Base-by-base conservation (phyloP, 2,113 vertebrate genomes). In the Gopherus flavomarginatus region DNA sequence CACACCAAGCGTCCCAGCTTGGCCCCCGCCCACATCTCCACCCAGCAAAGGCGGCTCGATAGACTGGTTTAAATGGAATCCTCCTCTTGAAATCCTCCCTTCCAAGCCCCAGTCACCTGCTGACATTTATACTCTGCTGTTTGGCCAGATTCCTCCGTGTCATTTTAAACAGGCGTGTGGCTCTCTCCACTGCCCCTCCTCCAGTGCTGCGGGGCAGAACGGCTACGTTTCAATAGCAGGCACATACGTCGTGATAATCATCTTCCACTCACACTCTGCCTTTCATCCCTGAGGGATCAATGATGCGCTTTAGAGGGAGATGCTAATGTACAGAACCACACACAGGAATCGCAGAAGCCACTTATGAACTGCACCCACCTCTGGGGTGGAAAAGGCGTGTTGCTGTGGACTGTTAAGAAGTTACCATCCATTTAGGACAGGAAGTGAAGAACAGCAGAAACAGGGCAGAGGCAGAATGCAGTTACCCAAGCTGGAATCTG, bases 21-120 rank as follows among this genome's bases (percentile, higher is more conserved):
- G 14, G n/a, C 35, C 9, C 16, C 21, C 4, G 5, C 19, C 35
- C 35, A 42, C 10, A 21, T 72, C 72, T 13, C 38, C 72, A 26
- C 72, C 19, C 24, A 77, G 42, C 38, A 24, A 38, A 42, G 42
- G 72, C 2, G 11, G 13, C 31, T 69, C 1, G 0, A 44, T 0
- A 4, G 50, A 11, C 2, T 78, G 35, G 12, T 0, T 1, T 0
- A 2, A 57, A 54, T 8, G 11, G 87, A 81, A 59, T 0, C 1
- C 53, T 77, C 26, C 19, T 13, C 69, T 78, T 13, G 29, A 3
- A 78, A 2, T 17, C 44, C 3, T 69, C 42, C n/a, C 2, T 1
- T 2, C 79, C 16, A 17, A 19, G 78, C 47, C 62, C 29, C 44
- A 53, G 12, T 17, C 31, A 8, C 69, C 4, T 42, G 69, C 69